Base-by-base conservation (phyloP, 2,888 invertebrate genomes). In the Phalangium opilio region DNA sequence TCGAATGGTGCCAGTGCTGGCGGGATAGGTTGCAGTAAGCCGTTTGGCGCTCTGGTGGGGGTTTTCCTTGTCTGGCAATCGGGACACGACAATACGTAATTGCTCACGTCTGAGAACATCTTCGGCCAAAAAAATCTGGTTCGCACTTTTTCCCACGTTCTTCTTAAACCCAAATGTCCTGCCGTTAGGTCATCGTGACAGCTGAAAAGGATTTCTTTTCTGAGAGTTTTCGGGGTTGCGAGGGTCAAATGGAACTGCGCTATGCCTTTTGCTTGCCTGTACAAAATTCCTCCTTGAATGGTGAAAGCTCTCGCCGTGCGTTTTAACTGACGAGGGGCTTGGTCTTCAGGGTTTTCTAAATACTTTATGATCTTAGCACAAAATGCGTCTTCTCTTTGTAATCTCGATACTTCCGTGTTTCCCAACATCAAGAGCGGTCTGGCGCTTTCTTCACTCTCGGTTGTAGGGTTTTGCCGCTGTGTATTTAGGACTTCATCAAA, bases 191-290 rank as follows among this genome's bases (percentile, higher is more conserved):
- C 43, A 44, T 56, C 50, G 21, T 57, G 57, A 3, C 36, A 41
- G 10, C 43, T 18, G 7, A 38, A 27, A 2, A 58, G 15, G 0
- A 58, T 18, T 19, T 53, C 43, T 1, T 44, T 17, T 4, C 44
- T n/a, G n/a, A 56, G n/a, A 8, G 38, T 33, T 1, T 34, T 8
- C 1, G 58, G 57, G 1, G 57, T 38, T 1, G 50, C 53, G 3
- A 57, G 12, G 19, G 18, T n/a, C 12, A 15, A n/a, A 41, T 41
- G 18, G 7, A 7, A 14, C 14, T 20, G 17, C 7, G 4, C 41
- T 15, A n/a, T n/a, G n/a, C 15, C 7, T 3, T 35, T 19, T 1
- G n/a, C 20, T 1, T 3, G 12, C 42, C 32, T 39, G 7, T 40
- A 14, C 14, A 49, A 15, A 19, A 49, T 39, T 1, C 19, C 41